phyloP scores from a whole-genome alignment of 2,113 vertebrate species.

The Lepus timidus region DNA sequence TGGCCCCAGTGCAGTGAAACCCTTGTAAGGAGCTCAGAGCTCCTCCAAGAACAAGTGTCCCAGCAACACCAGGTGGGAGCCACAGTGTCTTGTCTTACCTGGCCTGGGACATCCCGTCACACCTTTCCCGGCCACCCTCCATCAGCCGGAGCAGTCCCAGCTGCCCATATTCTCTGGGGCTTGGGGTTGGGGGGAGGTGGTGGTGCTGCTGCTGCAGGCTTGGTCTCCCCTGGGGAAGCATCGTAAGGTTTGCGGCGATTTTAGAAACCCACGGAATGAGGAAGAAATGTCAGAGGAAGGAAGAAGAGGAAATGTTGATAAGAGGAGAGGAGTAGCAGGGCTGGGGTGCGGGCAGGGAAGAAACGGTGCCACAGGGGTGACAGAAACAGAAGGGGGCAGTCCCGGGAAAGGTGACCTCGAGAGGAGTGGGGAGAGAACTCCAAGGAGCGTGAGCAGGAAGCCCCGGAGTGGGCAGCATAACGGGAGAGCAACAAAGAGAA shows the following conservation, averaged over 20 bases:
- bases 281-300: not conserved
- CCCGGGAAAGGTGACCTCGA: no score
- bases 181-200: not conserved
- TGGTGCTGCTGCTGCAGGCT: no score
- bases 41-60: no score
- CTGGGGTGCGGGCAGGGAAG: not conserved
- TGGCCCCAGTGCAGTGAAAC: not conserved
- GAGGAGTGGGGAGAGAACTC: not conserved
- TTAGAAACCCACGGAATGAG: not conserved
- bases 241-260: not conserved
- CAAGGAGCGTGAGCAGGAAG: not conserved
- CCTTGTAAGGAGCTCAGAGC: accelerated
- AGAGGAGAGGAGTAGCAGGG: not conserved
- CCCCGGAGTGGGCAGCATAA: not conserved
- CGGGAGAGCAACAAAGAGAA: not conserved
- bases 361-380: not conserved
- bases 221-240: not conserved
- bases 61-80: not conserved
- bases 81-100: accelerated
- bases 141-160: not conserved
- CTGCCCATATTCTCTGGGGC: not conserved
- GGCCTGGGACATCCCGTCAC: not conserved
- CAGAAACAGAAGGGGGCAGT: no score
- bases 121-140: not conserved
- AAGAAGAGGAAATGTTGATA: not conserved